Percentiles rank a stretch among this genome's conserved stretches.
Conservation (phyloP, 2,888 invertebrate genomes). For the Steinernema scapterisci region DNA sequence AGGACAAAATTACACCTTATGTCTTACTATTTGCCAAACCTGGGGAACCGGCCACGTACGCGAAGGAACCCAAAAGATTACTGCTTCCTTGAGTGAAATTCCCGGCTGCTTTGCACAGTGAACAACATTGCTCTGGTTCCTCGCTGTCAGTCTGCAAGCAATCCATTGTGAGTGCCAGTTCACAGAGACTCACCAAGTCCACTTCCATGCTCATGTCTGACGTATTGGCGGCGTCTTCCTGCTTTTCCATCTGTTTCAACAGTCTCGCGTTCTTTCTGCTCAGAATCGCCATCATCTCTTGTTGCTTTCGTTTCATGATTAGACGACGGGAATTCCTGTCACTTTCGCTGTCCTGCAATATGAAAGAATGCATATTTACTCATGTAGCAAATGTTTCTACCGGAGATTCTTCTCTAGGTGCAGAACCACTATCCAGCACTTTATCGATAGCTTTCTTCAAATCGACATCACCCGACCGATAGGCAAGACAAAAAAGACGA, state of each 20-base stretch:
- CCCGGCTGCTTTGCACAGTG: not conserved
- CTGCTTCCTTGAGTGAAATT: not conserved
- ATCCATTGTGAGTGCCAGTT: not conserved
- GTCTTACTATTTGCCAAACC: no score
- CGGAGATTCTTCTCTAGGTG: not conserved
- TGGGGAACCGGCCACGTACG: slow-evolving; percentile 7
- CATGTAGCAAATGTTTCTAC: not conserved
- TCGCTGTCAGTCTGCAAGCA: no score
- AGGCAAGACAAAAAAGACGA: slow-evolving; percentile 40
- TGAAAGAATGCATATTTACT: not conserved
- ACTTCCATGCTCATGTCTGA: not conserved
- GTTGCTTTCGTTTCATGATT: not conserved
- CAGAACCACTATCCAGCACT: not conserved
- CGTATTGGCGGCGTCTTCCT: not conserved
- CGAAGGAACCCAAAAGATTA: not conserved
- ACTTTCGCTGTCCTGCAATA: not conserved
- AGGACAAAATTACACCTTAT: no score
- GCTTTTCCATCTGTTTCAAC: not conserved
- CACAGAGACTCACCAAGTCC: not conserved
- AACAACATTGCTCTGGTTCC: not conserved
- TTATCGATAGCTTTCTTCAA: not conserved
- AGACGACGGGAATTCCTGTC: not conserved
- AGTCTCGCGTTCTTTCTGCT: not conserved
- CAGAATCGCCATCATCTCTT: not conserved
- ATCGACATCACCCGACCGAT: slow-evolving; percentile 20